Evolutionary conservation across 92 coral and sea anemone genomes (phyloP).

Genomic region (Porites cylindrica): DNA sequence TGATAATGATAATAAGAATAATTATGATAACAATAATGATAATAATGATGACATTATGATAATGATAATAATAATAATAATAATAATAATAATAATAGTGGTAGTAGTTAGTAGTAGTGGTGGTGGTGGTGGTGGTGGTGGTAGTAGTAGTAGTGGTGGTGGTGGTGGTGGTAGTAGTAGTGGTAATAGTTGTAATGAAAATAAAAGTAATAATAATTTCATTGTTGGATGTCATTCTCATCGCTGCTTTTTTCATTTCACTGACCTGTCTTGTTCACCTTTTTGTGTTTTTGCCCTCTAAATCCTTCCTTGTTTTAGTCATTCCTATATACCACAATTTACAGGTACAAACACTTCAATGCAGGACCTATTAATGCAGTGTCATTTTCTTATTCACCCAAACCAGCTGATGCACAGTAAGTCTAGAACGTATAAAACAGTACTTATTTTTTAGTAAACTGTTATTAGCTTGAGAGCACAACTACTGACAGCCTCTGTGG

Average conservation of each 20-base stretch:
- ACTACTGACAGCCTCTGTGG: too few species aligned
- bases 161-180: too few species aligned
- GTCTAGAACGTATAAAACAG: constrained; percentile 16
- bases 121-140: too few species aligned
- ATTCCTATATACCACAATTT: neutral
- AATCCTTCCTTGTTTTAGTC: neutral
- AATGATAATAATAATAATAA: too few species aligned
- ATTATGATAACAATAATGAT: too few species aligned
- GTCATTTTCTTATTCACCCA: constrained; percentile 83
- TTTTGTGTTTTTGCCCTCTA: neutral
- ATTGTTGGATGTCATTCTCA: neutral
- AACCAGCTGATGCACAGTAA: constrained; percentile 76
- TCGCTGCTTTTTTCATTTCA: neutral
- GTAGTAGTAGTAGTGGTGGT: too few species aligned
- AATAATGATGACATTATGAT: too few species aligned
- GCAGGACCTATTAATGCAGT: constrained; percentile 95
- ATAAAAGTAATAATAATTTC: neutral
- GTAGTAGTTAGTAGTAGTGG: too few species aligned
- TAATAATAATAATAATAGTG: too few species aligned
- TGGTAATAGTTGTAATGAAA: too few species aligned
- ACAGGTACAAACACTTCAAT: constrained; percentile 96
- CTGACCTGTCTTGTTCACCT: neutral
- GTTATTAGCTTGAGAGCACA: neutral
- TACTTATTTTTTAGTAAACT: neutral
- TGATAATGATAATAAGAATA: too few species aligned